phyloP scores from a whole-genome alignment of 2,888 invertebrate genomes.

The Aporophyla lueneburgensis region DNA sequence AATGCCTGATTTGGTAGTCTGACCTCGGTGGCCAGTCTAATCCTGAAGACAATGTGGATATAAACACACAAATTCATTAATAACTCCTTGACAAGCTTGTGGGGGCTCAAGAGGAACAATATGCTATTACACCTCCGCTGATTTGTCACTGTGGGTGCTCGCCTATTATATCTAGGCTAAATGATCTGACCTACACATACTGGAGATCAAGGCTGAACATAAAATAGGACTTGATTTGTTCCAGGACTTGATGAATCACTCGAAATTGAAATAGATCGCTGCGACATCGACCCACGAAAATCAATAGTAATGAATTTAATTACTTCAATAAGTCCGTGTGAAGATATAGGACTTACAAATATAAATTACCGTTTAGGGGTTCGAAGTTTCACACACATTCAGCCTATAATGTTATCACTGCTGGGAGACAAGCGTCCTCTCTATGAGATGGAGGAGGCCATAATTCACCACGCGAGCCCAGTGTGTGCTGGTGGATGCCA shows the following conservation, averaged over 20 bases:
- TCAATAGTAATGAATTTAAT: conserved; percentile 13
- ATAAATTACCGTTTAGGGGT: conserved; percentile 12
- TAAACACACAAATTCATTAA: conserved; percentile 70
- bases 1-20: conserved; percentile 69
- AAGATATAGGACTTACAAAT: background rate
- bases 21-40: conserved; percentile 72
- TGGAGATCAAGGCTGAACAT: conserved; percentile 73
- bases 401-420: too few relatives aligned
- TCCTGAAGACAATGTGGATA: conserved; percentile 71
- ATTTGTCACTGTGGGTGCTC: conserved; percentile 79
- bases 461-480: too few relatives aligned
- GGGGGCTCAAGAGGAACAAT: conserved; percentile 78
- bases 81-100: conserved; percentile 71
- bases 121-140: conserved; percentile 82
- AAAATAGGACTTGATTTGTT: conserved; percentile 37
- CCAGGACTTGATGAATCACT: conserved; percentile 44
- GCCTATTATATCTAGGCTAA: conserved; percentile 77
- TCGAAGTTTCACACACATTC: conserved; percentile 1
- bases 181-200: conserved; percentile 78
- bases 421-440: too few relatives aligned
- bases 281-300: conserved; percentile 23
- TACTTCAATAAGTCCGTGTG: too few relatives aligned
- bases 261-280: conserved; percentile 16
- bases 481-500: too few relatives aligned
- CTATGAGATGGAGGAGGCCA: too few relatives aligned